Conservation (phyloP, 2,113 vertebrate genomes). For the Cinclus cinclus region DNA sequence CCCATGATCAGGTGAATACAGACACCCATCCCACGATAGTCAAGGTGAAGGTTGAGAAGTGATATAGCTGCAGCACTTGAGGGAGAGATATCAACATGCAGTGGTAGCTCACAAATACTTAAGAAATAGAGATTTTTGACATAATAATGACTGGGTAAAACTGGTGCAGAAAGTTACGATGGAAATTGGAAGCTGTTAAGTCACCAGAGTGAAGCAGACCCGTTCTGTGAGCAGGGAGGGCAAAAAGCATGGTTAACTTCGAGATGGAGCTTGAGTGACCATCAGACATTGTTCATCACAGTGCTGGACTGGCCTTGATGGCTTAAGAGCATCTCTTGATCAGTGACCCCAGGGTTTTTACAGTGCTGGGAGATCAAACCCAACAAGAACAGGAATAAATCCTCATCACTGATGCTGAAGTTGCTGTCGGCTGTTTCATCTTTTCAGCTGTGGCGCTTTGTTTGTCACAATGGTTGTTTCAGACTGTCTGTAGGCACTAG, state of each 20-base stretch:
- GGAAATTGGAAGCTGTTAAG: neutral
- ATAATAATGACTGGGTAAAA: neutral
- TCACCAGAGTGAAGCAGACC: neutral
- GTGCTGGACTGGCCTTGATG: neutral
- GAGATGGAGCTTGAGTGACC: neutral
- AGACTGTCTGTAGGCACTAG: neutral
- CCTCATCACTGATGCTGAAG: neutral
- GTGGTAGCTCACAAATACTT: neutral
- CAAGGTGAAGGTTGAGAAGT: neutral
- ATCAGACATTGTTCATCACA: neutral
- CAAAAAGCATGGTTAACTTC: neutral
- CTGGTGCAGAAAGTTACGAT: neutral
- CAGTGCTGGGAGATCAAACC: neutral
- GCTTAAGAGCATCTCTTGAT: neutral
- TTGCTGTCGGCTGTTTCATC: neutral
- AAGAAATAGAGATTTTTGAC: neutral
- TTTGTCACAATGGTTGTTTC: neutral
- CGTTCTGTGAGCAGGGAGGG: neutral
- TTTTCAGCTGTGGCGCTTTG: neutral
- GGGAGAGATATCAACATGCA: neutral
- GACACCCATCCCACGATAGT: fast-evolving
- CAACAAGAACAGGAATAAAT: neutral
- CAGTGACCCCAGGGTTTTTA: neutral
- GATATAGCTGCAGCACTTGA: neutral
- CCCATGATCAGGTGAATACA: fast-evolving